These are phyloP conservation scores for Progne subis DNA, from an alignment of 2,113 vertebrate species.

Conservation along the genomic window DNA sequence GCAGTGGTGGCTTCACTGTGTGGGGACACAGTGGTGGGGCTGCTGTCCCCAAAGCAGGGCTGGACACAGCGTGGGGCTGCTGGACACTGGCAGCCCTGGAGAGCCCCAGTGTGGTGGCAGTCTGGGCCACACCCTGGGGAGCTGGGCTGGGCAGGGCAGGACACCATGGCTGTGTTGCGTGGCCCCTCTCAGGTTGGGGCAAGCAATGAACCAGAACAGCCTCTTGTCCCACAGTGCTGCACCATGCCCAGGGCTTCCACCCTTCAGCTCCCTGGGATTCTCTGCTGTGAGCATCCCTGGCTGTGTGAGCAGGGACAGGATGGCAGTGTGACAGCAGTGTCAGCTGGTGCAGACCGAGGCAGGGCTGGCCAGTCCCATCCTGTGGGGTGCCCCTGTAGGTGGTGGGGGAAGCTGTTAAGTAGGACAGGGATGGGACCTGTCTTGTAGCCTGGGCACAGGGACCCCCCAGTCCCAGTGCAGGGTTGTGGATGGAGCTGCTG, in stretches of 20 bases:
- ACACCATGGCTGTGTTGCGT: accelerated
- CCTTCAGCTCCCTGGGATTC: not conserved
- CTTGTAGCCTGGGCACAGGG: not conserved
- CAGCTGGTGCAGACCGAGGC: not conserved
- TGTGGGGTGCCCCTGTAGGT: accelerated
- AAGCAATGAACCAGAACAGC: not conserved
- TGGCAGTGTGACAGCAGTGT: not conserved
- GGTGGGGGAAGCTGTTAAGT: accelerated
- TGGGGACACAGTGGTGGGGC: not conserved
- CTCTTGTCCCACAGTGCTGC: accelerated
- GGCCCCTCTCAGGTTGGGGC: not conserved
- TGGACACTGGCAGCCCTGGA: not conserved
- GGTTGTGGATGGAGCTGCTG: not conserved
- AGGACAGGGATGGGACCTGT: not conserved
- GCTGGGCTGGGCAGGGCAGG: not conserved
- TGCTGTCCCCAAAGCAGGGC: not conserved
- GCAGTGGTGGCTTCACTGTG: not conserved
- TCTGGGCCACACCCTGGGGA: not conserved
- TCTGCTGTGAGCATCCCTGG: not conserved
- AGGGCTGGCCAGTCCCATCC: not conserved
- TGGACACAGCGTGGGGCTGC: not conserved
- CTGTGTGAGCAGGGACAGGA: not conserved
- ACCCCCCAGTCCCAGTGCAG: accelerated
- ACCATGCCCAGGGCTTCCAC: accelerated
- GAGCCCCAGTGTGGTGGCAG: not conserved